These are phyloP conservation scores for Omphaloscelis lunosa DNA, from an alignment of 2,888 invertebrate species.

Conservation along the genomic window DNA sequence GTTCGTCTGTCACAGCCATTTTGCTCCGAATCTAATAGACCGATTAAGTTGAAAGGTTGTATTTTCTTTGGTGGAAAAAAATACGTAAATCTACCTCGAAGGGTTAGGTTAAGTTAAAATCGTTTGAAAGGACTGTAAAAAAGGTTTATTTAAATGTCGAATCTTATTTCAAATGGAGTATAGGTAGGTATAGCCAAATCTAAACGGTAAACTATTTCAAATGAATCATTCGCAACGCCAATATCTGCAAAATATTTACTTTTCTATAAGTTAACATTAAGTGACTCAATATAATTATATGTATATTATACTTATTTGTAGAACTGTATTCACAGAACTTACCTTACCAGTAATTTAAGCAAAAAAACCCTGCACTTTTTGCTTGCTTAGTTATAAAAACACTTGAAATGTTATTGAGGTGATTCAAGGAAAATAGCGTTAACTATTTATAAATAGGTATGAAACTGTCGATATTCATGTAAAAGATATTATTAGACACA, in stretches of 20 bases:
- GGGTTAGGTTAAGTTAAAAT: no score
- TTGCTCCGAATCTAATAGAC: no score
- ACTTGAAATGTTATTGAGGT: slow-evolving; percentile 1
- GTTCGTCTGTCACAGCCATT: no score
- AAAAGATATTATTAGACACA: slow-evolving; percentile 19
- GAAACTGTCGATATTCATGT: slow-evolving; percentile 1
- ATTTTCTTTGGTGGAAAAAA: no score
- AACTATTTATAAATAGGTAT: not conserved
- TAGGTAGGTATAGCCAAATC: no score
- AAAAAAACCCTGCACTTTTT: slow-evolving; percentile 15
- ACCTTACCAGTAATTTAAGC: not conserved
- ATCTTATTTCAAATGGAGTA: no score
- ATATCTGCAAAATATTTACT: slow-evolving; percentile 18
- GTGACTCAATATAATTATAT: slow-evolving; percentile 21
- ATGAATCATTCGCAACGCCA: not conserved
- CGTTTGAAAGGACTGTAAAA: no score
- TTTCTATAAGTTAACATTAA: slow-evolving; percentile 4
- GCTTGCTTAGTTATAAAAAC: slow-evolving; percentile 26
- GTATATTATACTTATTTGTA: slow-evolving; percentile 33
- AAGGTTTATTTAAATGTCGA: no score
- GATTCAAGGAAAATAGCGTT: slow-evolving; percentile 25
- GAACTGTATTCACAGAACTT: slow-evolving; percentile 25
- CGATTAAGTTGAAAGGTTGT: no score
- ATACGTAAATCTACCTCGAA: no score
- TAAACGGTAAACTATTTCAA: not conserved